Base-by-base conservation (phyloP, 2,888 invertebrate genomes). In the Eretmocerus hayati region DNA sequence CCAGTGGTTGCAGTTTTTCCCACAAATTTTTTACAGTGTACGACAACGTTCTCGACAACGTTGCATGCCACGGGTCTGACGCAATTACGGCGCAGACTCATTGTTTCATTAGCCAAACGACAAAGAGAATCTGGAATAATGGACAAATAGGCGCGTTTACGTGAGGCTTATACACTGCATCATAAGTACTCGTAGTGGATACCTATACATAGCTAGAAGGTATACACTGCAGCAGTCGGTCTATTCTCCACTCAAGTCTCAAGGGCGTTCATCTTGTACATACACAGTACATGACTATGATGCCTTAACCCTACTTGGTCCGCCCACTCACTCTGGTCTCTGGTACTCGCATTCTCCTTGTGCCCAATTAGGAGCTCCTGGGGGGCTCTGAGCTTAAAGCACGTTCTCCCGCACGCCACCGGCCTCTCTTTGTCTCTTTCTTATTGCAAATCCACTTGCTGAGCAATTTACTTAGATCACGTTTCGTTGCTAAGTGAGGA, bases 51-150 rank as follows among this genome's bases (percentile, higher is more conserved):
- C 13, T 13, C 13, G 13, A 30, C 30, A 30, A 30, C 30, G 15
- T 33, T 33, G 33, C 48, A 41, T 53, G 58, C 56, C 50, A 48
- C 56, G 56, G 56, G 57, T 57, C 56, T 57, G 57, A 58, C 58
- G 64, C 62, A 68, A 68, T 67, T 69, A 69, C 65, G 61, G 67
- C 64, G 68, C 67, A 66, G 68, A 66, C 69, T 70, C 69, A 69
- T 70, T 71, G 71, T 70, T 71, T 69, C 68, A 71, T 71, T 70
- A 70, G 64, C 56, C 62, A 62, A 65, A n/a, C n/a, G 68, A 71
- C 69, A 71, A 71, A 70, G 69, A 57, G 69, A 71, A 70, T 71
- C 69, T 67, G 66, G 61, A 70, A 71, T 71, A 70, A 71, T 70
- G 71, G 65, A 69, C 69, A 70, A 71, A 69, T 67, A 70, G 68